phyloP scores from a whole-genome alignment of 2,113 vertebrate genomes.

The Eolophus roseicapilla region DNA sequence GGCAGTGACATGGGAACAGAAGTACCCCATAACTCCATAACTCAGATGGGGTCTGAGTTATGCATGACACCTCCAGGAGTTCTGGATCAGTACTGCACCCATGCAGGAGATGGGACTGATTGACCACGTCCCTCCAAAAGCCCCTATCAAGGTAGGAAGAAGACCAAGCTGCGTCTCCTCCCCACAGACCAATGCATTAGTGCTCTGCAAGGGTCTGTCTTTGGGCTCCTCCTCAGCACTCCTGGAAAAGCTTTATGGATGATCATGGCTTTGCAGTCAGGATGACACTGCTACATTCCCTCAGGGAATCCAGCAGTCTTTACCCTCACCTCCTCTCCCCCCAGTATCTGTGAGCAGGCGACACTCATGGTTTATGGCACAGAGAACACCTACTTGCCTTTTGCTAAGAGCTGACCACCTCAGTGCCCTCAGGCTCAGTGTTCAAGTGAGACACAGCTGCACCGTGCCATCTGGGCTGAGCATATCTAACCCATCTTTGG shows the following conservation, averaged over 20 bases:
- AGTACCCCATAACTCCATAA: background rate
- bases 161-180: background rate
- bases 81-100: background rate
- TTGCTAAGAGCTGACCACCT: background rate
- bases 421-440: background rate
- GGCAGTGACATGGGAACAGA: background rate
- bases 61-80: background rate
- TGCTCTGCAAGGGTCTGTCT: background rate
- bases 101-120: background rate
- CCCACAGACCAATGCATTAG: fast-evolving
- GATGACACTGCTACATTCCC: background rate
- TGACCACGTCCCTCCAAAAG: background rate
- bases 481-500: no score
- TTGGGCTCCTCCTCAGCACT: background rate
- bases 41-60: background rate
- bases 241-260: background rate
- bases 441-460: background rate
- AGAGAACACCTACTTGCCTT: background rate
- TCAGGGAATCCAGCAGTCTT: background rate
- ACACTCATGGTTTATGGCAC: background rate
- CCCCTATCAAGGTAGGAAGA: background rate
- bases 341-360: background rate
- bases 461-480: background rate
- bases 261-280: background rate
- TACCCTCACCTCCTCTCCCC: background rate